Evolutionary conservation across 2,888 invertebrate species (phyloP), one percentile per base, ranked within the genome.

Genomic region (Dusona sp.): DNA sequence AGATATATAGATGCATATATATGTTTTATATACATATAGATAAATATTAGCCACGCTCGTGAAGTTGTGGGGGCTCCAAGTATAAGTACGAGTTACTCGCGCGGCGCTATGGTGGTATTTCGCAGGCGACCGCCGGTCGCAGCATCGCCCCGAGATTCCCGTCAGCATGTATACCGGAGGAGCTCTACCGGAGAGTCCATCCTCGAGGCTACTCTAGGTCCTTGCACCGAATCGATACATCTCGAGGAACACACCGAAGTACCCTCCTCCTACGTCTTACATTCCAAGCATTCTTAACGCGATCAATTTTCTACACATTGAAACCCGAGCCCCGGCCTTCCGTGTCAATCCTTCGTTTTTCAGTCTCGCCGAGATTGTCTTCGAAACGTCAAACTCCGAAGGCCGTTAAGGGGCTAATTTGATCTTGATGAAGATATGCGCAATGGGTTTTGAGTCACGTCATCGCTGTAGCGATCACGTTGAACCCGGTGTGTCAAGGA

Each of bases 191-290:
- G 65, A 51, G 82, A 68, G 74, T 82, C 64, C 38, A 74, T 64
- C 68, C 85, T 64, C 64, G 82, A 82, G 85, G 85, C 57, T 82
- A 85, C 85, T 85, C 85, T 68, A 74, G 85, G 85, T 85, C 85
- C 75, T 85, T 85, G 85, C 85, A 85, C 85, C 85, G 79, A 84
- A 84, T 84, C 77, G 77, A 77, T 80, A 80, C 65, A 54, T 70
- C 70, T 48, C 45, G 70, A 48, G 45, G 25, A 70, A 70, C 45
- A 70, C 29, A 19, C 13, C 61, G 61, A 29, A 70, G 48, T 48
- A 70, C 48, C 48, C 70, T 70, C 48, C 70, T 70, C 25, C 36
- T 70, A 36, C 65, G 38, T 67, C 9, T 36, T n/a, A 36, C 65
- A 67, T 67, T 67, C 65, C 65, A 38, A 9, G 8, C 9, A 67